Conservation (phyloP, 2,888 invertebrate genomes). For the Quadriops clusia region DNA sequence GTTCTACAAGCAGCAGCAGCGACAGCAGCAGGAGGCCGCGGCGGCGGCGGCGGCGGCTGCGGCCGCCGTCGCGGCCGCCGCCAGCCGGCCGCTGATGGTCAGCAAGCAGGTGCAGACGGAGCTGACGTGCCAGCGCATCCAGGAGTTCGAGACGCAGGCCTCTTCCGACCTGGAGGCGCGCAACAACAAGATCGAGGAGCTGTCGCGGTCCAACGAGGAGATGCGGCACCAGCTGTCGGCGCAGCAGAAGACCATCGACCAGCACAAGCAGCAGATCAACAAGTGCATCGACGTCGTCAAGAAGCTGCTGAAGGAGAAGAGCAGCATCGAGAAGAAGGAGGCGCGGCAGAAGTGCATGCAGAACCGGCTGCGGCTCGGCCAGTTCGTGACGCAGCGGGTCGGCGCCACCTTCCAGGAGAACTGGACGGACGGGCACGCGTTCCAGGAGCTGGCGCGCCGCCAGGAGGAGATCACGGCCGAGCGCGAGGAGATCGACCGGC, state of each 20-base stretch:
- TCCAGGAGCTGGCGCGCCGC: slow-evolving; percentile 94
- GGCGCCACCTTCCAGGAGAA: slow-evolving; percentile 99
- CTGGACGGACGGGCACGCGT: slow-evolving; percentile 99
- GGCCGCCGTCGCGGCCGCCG: slow-evolving; percentile 39
- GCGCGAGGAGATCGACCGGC: slow-evolving; percentile 93
- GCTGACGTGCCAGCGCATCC: slow-evolving; percentile 81
- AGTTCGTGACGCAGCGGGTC: slow-evolving; percentile 97
- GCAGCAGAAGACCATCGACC: slow-evolving; percentile 85
- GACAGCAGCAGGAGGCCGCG: too few species aligned
- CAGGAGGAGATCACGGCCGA: slow-evolving; percentile 95
- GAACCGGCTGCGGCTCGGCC: slow-evolving; percentile 92
- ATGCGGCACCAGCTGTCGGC: slow-evolving; percentile 85
- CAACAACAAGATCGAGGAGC: slow-evolving; percentile 91
- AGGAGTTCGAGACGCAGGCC: slow-evolving; percentile 85
- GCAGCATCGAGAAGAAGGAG: slow-evolving; percentile 95
- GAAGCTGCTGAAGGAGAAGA: slow-evolving; percentile 96
- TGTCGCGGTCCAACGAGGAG: slow-evolving; percentile 89
- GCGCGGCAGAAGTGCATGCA: slow-evolving; percentile 98
- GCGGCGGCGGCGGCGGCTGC: too few species aligned
- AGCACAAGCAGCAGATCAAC: slow-evolving; percentile 93
- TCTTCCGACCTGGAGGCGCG: slow-evolving; percentile 85
- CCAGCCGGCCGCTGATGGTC: slow-evolving; percentile 41
- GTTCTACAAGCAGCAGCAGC: slow-evolving; percentile 43
- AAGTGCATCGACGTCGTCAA: slow-evolving; percentile 97
- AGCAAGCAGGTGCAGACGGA: slow-evolving; percentile 70